These are phyloP conservation scores for Muntiacus reevesi DNA, from an alignment of 2,113 vertebrate species.

Conservation along the genomic window DNA sequence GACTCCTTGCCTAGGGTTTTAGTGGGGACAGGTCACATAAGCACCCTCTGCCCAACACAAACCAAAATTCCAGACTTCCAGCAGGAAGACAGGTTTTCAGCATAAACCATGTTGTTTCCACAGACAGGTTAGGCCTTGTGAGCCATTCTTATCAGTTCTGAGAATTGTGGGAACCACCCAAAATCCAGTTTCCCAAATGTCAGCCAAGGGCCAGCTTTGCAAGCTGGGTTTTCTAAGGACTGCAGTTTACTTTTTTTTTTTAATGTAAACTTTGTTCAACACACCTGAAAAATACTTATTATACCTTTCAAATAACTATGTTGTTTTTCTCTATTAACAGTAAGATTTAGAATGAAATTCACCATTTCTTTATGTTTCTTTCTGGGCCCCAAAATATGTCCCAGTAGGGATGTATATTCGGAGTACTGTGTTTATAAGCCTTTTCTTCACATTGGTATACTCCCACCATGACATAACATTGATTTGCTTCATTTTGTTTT, in stretches of 20 bases:
- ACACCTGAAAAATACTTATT: background rate
- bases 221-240: background rate
- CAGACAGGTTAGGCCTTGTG: background rate
- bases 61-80: background rate
- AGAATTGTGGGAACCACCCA: background rate
- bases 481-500: constrained; percentile 32
- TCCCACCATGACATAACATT: background rate
- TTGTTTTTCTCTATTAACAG: background rate
- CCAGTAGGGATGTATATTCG: background rate
- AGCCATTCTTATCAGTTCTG: background rate
- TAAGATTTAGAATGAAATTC: background rate
- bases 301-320: background rate
- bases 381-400: background rate
- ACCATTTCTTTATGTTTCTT: background rate
- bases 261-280: background rate
- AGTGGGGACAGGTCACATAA: background rate
- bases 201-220: background rate
- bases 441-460: background rate
- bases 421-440: background rate
- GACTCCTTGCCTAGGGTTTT: background rate
- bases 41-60: background rate
- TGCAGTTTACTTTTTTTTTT: background rate
- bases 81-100: background rate
- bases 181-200: background rate
- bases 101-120: background rate